Base-by-base conservation (phyloP, 2,888 invertebrate species). In the Chromoteleia sp. region DNA sequence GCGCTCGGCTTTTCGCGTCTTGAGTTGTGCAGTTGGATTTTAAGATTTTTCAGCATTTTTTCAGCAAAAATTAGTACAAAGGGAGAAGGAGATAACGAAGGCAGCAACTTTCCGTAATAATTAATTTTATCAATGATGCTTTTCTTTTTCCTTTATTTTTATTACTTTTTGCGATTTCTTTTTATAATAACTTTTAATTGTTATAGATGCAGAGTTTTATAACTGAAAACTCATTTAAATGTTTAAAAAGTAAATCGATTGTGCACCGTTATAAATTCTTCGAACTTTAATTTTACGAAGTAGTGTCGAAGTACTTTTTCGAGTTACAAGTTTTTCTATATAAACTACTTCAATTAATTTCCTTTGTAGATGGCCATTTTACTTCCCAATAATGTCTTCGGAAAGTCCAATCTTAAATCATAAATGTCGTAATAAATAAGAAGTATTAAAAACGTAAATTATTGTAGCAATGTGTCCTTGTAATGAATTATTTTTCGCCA, bases 1-100 rank as follows among this genome's bases (percentile, higher is more conserved):
- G 14, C 50, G 39, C 52, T 36, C 8, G 50, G 41, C 75, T 67
- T 75, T 67, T 67, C 67, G 54, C 63, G 45, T 54, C 74, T 74
- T 74, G 19, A 65, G 50, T 29, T 30, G 63, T 10, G 45, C 25
- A 63, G 36, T 56, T 63, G 25, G 21, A 2, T 70, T 73, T 71
- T 21, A 61, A 0, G 15, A 25, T 41, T 50, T 41, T 48, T 50
- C 21, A 21, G 15, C n/a, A 19, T 19, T 17, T 4, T 8, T n/a
- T 4, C 19, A 45, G n/a, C n/a, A n/a, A 48, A 61, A 61, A 33
- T 33, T 54, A 54, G 41, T 15, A 15, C 15, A 41, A 41, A 41
- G 41, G 1, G 14, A 15, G 14, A 15, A 6, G 10, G 14, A 14
- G 15, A 41, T 41, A 41, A 41, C 7, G 15, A 41, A 41, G 15